These are phyloP conservation scores for Meloidogyne hapla DNA, from an alignment of 1,140 invertebrate genomes.

Conservation along the genomic window DNA sequence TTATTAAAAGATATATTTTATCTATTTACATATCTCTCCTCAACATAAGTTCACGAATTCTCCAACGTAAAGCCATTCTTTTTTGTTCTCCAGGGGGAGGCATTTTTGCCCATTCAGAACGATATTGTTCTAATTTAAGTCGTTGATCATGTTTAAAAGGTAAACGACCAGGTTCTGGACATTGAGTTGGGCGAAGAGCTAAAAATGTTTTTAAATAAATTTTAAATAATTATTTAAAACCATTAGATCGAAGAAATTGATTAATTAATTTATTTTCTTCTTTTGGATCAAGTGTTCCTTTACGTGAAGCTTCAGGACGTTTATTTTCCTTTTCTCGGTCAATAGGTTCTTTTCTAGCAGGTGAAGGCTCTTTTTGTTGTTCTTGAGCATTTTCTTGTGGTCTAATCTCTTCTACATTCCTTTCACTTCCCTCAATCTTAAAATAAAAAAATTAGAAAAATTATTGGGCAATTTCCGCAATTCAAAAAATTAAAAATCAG, in stretches of 20 bases:
- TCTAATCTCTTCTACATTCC: neutral
- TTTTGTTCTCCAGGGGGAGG: slow-evolving; percentile 49
- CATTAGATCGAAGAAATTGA: slow-evolving; percentile 17
- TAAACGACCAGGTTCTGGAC: slow-evolving; percentile 42
- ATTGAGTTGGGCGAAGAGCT: slow-evolving; percentile 20
- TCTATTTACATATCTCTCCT: slow-evolving; percentile 10
- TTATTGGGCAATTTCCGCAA: too few species aligned
- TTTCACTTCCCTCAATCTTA: slow-evolving; percentile 13
- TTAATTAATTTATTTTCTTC: slow-evolving; percentile 13
- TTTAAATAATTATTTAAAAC: neutral
- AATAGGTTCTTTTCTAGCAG: neutral
- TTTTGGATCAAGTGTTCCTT: neutral
- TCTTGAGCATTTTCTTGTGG: neutral
- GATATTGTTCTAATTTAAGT: slow-evolving; percentile 37
- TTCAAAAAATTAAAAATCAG: too few species aligned
- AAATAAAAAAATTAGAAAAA: slow-evolving; percentile 1
- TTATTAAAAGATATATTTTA: neutral
- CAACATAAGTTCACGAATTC: slow-evolving; percentile 36
- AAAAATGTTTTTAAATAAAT: slow-evolving; percentile 5
- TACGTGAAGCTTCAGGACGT: neutral
- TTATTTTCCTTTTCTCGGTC: slow-evolving; percentile 13
- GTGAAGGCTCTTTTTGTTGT: neutral
- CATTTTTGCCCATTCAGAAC: slow-evolving; percentile 38
- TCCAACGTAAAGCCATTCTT: slow-evolving; percentile 46
- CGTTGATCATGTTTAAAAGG: slow-evolving; percentile 51